A percentile compares a stretch with the other conserved stretches of the same genome.
These are phyloP conservation scores for Apeira syringaria DNA, from an alignment of 2,888 invertebrate species.

Conservation along the genomic window DNA sequence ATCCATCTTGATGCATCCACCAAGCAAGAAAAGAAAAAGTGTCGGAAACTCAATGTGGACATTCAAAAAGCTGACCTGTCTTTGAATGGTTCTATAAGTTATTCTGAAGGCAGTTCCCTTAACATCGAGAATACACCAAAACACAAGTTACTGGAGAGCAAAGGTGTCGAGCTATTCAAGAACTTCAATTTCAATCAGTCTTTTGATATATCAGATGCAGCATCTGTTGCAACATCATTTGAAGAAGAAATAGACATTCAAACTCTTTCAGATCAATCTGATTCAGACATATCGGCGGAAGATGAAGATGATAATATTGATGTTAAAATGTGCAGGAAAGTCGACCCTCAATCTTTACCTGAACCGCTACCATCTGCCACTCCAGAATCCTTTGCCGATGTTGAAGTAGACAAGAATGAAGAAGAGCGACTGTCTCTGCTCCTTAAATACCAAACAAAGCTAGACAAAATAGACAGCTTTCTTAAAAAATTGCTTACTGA, in stretches of 20 bases:
- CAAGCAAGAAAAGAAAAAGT: slow-evolving; percentile 44
- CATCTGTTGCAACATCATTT: slow-evolving; percentile 48
- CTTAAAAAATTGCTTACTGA: slow-evolving; percentile 62
- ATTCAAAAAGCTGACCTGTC: slow-evolving; percentile 64
- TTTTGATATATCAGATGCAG: slow-evolving; percentile 59
- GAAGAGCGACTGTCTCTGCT: slow-evolving; percentile 58
- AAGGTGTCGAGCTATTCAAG: slow-evolving; percentile 59
- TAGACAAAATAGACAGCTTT: slow-evolving; percentile 60
- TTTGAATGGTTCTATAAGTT: slow-evolving; percentile 43
- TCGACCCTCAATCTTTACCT: slow-evolving; percentile 38
- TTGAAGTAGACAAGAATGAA: slow-evolving; percentile 66
- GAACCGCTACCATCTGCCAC: slow-evolving; percentile 48
- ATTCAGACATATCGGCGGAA: slow-evolving; percentile 52
- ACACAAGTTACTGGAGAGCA: slow-evolving; percentile 58
- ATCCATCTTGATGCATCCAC: slow-evolving; percentile 32
- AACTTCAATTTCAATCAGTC: slow-evolving; percentile 65
- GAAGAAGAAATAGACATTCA: slow-evolving; percentile 63
- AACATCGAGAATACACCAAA: slow-evolving; percentile 71
- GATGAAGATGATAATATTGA: slow-evolving; percentile 40
- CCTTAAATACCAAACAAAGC: slow-evolving; percentile 56
- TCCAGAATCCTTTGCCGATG: slow-evolving; percentile 67
- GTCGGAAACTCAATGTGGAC: slow-evolving; percentile 62
- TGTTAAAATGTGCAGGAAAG: slow-evolving; percentile 69
- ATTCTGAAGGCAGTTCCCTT: slow-evolving; percentile 32
- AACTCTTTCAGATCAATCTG: slow-evolving; percentile 62